Evolutionary conservation across 1,140 invertebrate genomes (phyloP).

Genomic region (Arctopsyche grandis): DNA sequence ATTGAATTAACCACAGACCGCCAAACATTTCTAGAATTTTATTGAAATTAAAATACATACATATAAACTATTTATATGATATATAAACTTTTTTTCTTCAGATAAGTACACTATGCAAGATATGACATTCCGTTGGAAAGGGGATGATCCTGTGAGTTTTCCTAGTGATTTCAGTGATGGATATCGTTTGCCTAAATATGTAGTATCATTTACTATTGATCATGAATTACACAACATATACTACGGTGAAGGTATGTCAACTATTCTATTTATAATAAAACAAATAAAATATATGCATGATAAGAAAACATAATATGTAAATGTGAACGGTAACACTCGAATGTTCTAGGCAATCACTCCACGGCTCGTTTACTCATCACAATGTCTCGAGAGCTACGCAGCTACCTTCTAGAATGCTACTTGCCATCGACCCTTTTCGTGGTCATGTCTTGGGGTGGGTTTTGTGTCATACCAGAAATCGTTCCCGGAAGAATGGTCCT

Average conservation of each 20-base stretch:
- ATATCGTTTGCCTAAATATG: conserved; percentile 70
- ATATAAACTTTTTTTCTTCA: conserved; percentile 56
- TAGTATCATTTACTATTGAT: conserved; percentile 68
- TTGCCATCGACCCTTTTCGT: conserved; percentile 72
- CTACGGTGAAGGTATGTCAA: conserved; percentile 69
- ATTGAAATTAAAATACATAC: conserved; percentile 6
- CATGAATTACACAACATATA: conserved; percentile 68
- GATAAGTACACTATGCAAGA: conserved; percentile 70
- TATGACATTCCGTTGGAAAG: conserved; percentile 69
- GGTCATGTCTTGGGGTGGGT: conserved; percentile 74
- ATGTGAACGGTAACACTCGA: conserved; percentile 16
- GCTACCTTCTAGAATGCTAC: conserved; percentile 72
- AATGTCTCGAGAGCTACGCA: conserved; percentile 68
- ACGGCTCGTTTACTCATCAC: conserved; percentile 68
- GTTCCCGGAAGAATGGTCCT: conserved; percentile 71
- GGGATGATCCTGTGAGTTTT: conserved; percentile 65
- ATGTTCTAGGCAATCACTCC: conserved; percentile 67
- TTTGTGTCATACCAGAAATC: conserved; percentile 72
- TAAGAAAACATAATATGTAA: background rate
- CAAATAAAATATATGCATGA: conserved; percentile 9
- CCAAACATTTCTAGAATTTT: background rate
- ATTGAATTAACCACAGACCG: conserved; percentile 21
- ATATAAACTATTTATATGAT: background rate
- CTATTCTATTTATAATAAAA: conserved; percentile 54
- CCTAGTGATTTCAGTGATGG: conserved; percentile 66